Conservation (phyloP, 2,113 vertebrate species). For the Anoura caudifer region DNA sequence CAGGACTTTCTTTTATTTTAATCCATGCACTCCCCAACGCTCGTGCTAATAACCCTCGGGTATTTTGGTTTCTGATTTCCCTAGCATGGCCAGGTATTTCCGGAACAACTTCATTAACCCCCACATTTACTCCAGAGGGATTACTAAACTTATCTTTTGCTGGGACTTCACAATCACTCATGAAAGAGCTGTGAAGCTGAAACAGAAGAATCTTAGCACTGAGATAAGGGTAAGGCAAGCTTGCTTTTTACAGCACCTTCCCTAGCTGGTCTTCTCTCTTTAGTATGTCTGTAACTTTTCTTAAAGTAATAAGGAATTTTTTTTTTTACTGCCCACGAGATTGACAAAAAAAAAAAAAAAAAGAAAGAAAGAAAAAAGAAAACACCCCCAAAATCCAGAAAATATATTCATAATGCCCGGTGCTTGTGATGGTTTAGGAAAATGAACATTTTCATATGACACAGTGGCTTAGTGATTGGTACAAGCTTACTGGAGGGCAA, state of each 20-base stretch:
- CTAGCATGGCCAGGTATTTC: constrained; percentile 91
- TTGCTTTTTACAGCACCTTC: background rate
- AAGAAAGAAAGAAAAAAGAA: background rate
- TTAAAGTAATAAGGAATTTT: background rate
- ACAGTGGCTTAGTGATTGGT: background rate
- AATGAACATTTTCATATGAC: background rate
- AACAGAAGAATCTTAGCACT: constrained; percentile 88
- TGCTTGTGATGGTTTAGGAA: background rate
- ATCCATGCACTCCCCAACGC: background rate
- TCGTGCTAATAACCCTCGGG: background rate
- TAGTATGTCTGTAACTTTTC: background rate
- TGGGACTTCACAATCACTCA: constrained; percentile 95
- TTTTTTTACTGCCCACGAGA: background rate
- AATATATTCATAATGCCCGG: background rate
- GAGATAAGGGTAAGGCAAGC: constrained; percentile 90
- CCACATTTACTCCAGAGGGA: constrained; percentile 76
- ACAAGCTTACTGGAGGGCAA: background rate
- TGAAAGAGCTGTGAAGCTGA: constrained; percentile 88
- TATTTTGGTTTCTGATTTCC: constrained; percentile 11
- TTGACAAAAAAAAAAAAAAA: background rate
- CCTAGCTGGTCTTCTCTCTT: background rate
- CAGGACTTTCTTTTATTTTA: background rate
- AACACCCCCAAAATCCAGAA: background rate
- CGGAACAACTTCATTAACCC: constrained; percentile 84
- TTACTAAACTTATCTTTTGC: constrained; percentile 89